Evolutionary conservation across 2,888 invertebrate species (phyloP).

Genomic region (Plagodis pulveraria): DNA sequence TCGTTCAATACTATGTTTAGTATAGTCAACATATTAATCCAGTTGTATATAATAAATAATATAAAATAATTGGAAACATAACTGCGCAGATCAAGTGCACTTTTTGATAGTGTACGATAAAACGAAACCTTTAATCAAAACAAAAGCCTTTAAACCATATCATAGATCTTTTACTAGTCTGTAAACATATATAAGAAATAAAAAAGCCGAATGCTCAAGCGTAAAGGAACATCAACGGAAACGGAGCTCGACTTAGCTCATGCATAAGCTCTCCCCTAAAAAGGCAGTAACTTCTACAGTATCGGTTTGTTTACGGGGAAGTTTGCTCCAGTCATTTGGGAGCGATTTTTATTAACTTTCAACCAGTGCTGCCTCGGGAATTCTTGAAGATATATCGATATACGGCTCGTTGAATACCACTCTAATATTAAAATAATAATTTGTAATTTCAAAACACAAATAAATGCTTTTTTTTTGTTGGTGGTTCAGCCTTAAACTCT

Average conservation of each 20-base stretch:
- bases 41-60: too few relatives aligned
- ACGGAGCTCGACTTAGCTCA: conserved; percentile 25
- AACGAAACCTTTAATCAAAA: conserved; percentile 26
- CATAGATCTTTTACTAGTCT: conserved; percentile 24
- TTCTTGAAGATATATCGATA: too few relatives aligned
- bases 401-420: too few relatives aligned
- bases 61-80: too few relatives aligned
- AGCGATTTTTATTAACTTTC: conserved; percentile 80
- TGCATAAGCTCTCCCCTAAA: conserved; percentile 29
- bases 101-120: not conserved
- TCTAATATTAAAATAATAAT: too few relatives aligned
- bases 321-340: conserved; percentile 73
- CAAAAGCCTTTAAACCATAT: conserved; percentile 28
- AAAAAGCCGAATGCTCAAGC: conserved; percentile 20
- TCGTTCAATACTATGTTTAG: too few relatives aligned
- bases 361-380: conserved; percentile 29
- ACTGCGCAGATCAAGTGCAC: too few relatives aligned
- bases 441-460: too few relatives aligned
- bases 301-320: conserved; percentile 72
- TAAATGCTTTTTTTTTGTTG: too few relatives aligned
- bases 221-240: conserved; percentile 23
- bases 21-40: too few relatives aligned
- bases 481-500: too few relatives aligned
- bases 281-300: conserved; percentile 45
- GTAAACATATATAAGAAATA: conserved; percentile 23